A percentile compares a stretch with the other conserved stretches of the same genome.
Conservation (phyloP, 1,140 invertebrate genomes). For the Globodera rostochiensis region DNA sequence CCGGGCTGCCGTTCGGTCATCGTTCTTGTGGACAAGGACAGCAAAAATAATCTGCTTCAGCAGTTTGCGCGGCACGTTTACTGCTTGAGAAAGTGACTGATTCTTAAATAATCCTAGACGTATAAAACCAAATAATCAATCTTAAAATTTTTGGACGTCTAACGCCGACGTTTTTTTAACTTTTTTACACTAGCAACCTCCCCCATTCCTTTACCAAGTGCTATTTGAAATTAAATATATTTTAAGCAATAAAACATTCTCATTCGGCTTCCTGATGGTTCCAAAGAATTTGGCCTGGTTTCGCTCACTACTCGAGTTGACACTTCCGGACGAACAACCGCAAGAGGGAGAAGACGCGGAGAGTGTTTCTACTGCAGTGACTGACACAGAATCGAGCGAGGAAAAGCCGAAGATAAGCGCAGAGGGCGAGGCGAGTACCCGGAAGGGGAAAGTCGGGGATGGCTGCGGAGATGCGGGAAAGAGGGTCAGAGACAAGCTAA, state of each 20-base stretch:
- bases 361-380: conserved; percentile 26
- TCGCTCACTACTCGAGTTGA: conserved; percentile 80
- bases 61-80: conserved; percentile 89
- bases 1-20: conserved; percentile 91
- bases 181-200: no score
- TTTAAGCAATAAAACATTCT: conserved; percentile 82
- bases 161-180: no score
- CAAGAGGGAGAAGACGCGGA: conserved; percentile 47
- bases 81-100: conserved; percentile 84
- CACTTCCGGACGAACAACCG: conserved; percentile 70
- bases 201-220: conserved; percentile 49
- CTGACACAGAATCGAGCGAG: conserved; percentile 72
- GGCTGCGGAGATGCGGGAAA: neutral
- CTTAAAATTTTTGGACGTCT: no score
- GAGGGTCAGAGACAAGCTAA: conserved; percentile 25
- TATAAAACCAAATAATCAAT: neutral
- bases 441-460: neutral
- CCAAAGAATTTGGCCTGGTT: conserved; percentile 91
- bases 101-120: neutral
- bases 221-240: no score
- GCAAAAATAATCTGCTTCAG: conserved; percentile 80
- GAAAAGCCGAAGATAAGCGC: neutral
- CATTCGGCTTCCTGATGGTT: conserved; percentile 88
- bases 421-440: neutral
- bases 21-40: conserved; percentile 83